Evolutionary conservation across 2,797 vertebrate genomes (phyloP).

Genomic region (Microtus agrestis): DNA sequence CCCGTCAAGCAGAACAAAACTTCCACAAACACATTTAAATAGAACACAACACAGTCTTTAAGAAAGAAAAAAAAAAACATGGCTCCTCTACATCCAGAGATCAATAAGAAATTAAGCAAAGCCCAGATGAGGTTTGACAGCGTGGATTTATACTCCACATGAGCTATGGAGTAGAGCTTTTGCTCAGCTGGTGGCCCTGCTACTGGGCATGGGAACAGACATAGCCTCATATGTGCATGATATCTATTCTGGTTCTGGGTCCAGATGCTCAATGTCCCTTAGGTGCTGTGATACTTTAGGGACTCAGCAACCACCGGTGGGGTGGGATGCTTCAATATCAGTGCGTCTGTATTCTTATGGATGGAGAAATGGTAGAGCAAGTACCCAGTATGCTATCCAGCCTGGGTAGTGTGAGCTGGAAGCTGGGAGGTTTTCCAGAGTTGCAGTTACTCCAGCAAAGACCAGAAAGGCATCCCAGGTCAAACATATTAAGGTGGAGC

Average conservation of each 20-base stretch:
- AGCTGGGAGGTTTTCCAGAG: neutral
- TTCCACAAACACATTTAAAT: constrained; percentile 70
- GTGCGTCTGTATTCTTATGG: neutral
- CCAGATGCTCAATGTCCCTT: neutral
- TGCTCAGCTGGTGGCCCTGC: neutral
- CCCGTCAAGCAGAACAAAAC: constrained; percentile 61
- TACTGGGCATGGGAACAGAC: neutral
- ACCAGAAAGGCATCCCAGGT: neutral
- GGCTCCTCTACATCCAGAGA: constrained; percentile 17
- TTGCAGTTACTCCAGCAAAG: neutral
- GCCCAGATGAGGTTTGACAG: neutral
- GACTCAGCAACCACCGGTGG: neutral
- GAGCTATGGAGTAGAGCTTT: neutral
- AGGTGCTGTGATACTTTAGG: neutral
- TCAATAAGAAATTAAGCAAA: constrained; percentile 69
- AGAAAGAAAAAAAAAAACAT: constrained; percentile 47
- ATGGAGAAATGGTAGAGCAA: too few species aligned
- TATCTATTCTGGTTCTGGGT: neutral
- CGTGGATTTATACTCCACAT: neutral
- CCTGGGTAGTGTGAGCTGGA: neutral
- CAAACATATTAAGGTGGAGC: neutral
- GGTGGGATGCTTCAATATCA: neutral
- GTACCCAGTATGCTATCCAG: neutral
- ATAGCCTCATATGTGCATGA: neutral
- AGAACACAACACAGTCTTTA: constrained; percentile 62